Conservation (phyloP, 2,113 vertebrate species). For the Mandrillus leucophaeus region DNA sequence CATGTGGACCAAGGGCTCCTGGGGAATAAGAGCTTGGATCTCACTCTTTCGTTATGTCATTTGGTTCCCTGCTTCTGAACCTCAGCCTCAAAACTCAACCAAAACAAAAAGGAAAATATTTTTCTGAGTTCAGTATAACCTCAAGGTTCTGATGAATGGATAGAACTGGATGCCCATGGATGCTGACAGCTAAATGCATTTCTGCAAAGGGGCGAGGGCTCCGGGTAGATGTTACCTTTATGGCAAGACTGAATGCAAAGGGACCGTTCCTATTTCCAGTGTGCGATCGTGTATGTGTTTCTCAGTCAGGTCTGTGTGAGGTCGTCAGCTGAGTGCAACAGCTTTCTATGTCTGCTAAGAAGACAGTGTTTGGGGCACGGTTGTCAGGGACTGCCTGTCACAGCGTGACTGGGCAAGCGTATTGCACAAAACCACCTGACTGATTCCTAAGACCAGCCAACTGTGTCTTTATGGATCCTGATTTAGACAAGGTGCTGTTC, state of each 20-base stretch:
- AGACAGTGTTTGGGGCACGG: too few species aligned
- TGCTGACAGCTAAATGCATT: not conserved
- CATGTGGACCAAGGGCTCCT: not conserved
- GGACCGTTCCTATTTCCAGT: not conserved
- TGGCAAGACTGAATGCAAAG: not conserved
- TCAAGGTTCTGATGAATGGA: slow-evolving; percentile 46
- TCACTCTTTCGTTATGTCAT: slow-evolving; percentile 62
- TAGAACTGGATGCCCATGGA: not conserved
- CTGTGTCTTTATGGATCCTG: not conserved
- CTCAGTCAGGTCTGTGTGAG: not conserved
- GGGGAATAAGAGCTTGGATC: slow-evolving; percentile 68
- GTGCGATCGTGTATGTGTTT: fast-evolving
- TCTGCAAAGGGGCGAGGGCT: not conserved
- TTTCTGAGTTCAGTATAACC: slow-evolving; percentile 60
- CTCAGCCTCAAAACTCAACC: slow-evolving; percentile 51
- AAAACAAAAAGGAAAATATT: slow-evolving; percentile 20
- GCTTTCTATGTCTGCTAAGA: not conserved
- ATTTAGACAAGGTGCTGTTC: not conserved
- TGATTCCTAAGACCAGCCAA: not conserved
- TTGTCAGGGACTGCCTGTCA: not conserved
- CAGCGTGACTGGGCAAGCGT: not conserved
- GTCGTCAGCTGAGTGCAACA: not conserved
- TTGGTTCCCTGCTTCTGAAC: slow-evolving; percentile 70
- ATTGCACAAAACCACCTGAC: not conserved
- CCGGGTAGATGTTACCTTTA: not conserved